Percentiles rank a stretch among this genome's conserved stretches.
Conservation (phyloP, 2,888 invertebrate species). For the Chaetoderma sp. region DNA sequence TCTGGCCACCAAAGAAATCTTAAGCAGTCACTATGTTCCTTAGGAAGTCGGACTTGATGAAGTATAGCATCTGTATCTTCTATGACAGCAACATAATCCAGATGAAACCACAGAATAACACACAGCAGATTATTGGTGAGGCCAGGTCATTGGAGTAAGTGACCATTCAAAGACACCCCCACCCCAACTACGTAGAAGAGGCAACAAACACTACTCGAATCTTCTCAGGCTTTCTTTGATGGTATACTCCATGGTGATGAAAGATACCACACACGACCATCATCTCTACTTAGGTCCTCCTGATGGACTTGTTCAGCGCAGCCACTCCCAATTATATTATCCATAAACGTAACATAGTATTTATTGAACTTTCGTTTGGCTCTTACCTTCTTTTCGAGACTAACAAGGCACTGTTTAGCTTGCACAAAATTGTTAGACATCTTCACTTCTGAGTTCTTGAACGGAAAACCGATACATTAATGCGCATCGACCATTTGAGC, state of each 20-base stretch:
- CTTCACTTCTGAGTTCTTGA: slow-evolving; percentile 2
- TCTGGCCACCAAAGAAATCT: background rate
- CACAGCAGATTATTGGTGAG: background rate
- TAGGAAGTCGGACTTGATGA: background rate
- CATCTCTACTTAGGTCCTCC: background rate
- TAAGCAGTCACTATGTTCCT: background rate
- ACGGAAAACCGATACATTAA: slow-evolving; percentile 23
- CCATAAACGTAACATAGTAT: background rate
- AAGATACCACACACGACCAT: slow-evolving; percentile 13
- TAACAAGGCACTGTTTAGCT: slow-evolving; percentile 6
- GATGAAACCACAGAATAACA: background rate
- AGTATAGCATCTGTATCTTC: background rate
- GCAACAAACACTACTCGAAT: background rate
- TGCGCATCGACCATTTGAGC: slow-evolving; percentile 17
- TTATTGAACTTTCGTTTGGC: background rate
- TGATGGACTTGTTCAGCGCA: background rate
- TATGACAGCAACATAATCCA: background rate
- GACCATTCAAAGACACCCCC: background rate
- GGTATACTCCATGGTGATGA: slow-evolving; percentile 9
- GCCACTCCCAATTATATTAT: slow-evolving; percentile 1
- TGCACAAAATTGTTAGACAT: slow-evolving; percentile 11
- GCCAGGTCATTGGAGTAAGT: background rate
- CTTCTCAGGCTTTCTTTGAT: slow-evolving; percentile 1
- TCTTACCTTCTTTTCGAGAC: slow-evolving; percentile 2
- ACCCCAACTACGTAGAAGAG: background rate